phyloP scores from a whole-genome alignment of 2,888 invertebrate species.

The Rotaria macrura region DNA sequence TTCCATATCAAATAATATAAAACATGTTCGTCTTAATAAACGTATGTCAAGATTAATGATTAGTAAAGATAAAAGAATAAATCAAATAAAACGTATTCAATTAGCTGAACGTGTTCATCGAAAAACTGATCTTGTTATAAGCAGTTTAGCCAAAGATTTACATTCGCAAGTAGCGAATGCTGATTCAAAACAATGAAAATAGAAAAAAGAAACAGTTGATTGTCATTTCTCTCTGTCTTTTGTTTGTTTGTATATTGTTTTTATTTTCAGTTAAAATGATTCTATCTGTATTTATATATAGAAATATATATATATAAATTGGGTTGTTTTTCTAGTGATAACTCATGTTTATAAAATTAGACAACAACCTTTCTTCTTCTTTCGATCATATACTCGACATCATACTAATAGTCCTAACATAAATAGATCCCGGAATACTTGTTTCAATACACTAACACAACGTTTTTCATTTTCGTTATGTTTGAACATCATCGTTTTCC shows the following conservation, averaged over 20 bases:
- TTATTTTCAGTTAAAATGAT: not conserved
- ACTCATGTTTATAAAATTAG: not conserved
- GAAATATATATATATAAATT: not conserved
- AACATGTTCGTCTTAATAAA: not conserved
- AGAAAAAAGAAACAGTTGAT: not conserved
- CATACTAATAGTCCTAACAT: too few relatives aligned
- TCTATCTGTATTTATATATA: not conserved
- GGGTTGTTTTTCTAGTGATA: not conserved
- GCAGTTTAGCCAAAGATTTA: slow-evolving; percentile 1
- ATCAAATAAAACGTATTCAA: slow-evolving; percentile 13
- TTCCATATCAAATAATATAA: not conserved
- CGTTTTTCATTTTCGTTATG: too few relatives aligned
- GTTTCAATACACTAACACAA: too few relatives aligned
- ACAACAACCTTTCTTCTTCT: too few relatives aligned
- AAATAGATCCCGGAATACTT: too few relatives aligned
- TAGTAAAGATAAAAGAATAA: not conserved
- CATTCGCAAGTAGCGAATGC: not conserved
- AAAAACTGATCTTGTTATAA: not conserved
- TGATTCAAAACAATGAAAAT: not conserved
- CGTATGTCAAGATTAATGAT: not conserved
- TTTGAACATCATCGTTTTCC: too few relatives aligned
- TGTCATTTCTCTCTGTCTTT: not conserved
- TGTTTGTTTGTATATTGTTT: not conserved
- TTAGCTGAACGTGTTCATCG: not conserved
- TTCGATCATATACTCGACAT: too few relatives aligned